Evolutionary conservation across 2,888 invertebrate genomes (phyloP).

Genomic region (Scaptomyza polygonia): DNA sequence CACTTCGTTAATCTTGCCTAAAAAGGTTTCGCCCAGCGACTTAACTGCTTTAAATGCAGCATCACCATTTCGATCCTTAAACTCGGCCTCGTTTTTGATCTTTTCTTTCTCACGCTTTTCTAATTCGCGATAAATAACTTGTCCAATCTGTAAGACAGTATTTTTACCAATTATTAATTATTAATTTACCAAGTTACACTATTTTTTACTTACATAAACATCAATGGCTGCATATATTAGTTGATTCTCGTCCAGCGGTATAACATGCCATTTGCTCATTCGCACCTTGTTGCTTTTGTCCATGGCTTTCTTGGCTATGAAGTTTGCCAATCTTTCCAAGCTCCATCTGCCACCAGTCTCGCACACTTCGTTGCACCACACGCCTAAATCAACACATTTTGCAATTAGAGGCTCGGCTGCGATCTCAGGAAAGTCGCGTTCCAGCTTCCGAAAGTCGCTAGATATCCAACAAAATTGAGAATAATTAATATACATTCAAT

Average conservation of each 20-base stretch:
- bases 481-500: too few species aligned
- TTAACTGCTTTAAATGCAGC: conserved; percentile 80
- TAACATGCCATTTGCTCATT: conserved; percentile 87
- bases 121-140: conserved; percentile 82
- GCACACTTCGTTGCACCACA: conserved; percentile 86
- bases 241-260: conserved; percentile 86
- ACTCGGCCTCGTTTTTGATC: conserved; percentile 69
- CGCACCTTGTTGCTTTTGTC: conserved; percentile 86
- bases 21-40: conserved; percentile 78
- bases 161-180: background rate
- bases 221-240: conserved; percentile 87
- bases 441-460: conserved; percentile 87
- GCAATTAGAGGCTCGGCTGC: conserved; percentile 85
- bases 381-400: conserved; percentile 87
- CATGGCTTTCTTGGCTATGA: conserved; percentile 85
- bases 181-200: fast-evolving
- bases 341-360: conserved; percentile 86
- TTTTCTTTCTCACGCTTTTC: conserved; percentile 74
- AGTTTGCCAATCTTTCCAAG: conserved; percentile 86
- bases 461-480: conserved; percentile 42
- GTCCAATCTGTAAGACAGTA: conserved; percentile 80
- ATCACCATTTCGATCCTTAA: conserved; percentile 78
- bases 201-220: conserved; percentile 86
- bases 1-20: conserved; percentile 60
- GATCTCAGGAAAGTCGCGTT: conserved; percentile 87